Base-by-base conservation (phyloP, 2,888 invertebrate species). In the Cataglyphis livida region DNA sequence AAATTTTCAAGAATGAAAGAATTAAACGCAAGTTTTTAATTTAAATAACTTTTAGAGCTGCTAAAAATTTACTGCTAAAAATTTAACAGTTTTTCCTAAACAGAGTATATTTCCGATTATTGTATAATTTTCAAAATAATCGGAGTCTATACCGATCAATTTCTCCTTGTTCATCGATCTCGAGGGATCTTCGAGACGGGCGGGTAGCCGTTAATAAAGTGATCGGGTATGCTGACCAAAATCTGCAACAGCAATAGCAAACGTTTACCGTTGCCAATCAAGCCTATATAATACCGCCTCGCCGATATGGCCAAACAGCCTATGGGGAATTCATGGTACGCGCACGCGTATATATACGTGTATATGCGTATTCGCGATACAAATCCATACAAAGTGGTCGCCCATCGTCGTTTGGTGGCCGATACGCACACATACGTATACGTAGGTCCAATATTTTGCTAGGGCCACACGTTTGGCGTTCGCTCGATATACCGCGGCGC, bases 251-350 rank as follows among this genome's bases (percentile, higher is more conserved):
- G 86, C 83, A 78, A 93, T 89, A 91, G 93, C 92, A 94, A 94
- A 94, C 94, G 94, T 94, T 94, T 94, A 93, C 94, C 91, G 92
- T 94, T 93, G 93, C 93, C 94, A 94, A 94, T 94, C 93, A 94
- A 93, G 93, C 94, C 91, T 89, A 91, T 93, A 94, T 94, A 94
- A 94, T 94, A 92, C 93, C 92, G 88, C 86, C 91, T 90, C 91
- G 91, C 88, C 90, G 90, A 79, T 84, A 87, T 85, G 88, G 87
- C 86, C 93, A 94, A 94, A 94, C 92, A 94, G 93, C 94, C 94
- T 88, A 90, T 91, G 92, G 94, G 92, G 90, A 91, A 89, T 86
- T 88, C 90, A 87, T 90, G 89, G 91, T 90, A 87, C 44, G 84
- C 75, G 71, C 32, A 82, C 35, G 41, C 59, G 35, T 84, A 1